Evolutionary conservation across 1,140 invertebrate genomes (phyloP), one percentile per base, ranked within the genome.

Genomic region (Drosophila elegans): DNA sequence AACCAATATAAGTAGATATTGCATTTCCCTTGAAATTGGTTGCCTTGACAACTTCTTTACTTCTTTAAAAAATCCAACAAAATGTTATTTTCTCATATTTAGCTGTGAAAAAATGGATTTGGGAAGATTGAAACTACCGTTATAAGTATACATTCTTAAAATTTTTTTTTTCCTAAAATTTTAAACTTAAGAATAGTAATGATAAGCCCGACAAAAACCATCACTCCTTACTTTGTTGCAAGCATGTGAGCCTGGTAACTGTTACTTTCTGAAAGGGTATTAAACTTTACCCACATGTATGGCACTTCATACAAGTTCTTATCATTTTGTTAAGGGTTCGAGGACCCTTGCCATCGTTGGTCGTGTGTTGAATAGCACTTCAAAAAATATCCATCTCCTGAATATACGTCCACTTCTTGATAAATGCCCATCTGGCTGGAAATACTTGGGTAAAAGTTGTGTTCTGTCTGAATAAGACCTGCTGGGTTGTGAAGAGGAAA

Each of bases 381-480:
- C n/a, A 27, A 34, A 9, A 64, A 49, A 41, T 25, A 46, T 36
- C 42, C 42, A 13, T 46, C 42, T 46, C 34, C 44, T 21, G 60
- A 48, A 36, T 51, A 51, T 51, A 48, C 53, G 53, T 13, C n/a
- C 12, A 12, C 34, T 32, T 21, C 39, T 34, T 4, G 29, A 16
- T 10, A 45, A 61, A 62, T 62, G 60, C 53, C 36, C 53, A 39
- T 45, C 41, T 63, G 61, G 29, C 21, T 34, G 54, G 39, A 25
- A 25, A 34, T 32, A 34, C 27, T 16, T 44, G 21, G 16, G 38
- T 32, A 32, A 63, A 62, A 38, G 42, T 62, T 42, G 29, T 32
- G 29, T 7, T 13, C 10, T n/a, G n/a, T 3, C 10, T 38, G 6
- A 32, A 32, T 38, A 38, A 11, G 36, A 38, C 7, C 21, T 6